A percentile compares a stretch with the other conserved stretches of the same genome.
Conservation (phyloP, 2,797 vertebrate species). For the Danio kyathit region DNA sequence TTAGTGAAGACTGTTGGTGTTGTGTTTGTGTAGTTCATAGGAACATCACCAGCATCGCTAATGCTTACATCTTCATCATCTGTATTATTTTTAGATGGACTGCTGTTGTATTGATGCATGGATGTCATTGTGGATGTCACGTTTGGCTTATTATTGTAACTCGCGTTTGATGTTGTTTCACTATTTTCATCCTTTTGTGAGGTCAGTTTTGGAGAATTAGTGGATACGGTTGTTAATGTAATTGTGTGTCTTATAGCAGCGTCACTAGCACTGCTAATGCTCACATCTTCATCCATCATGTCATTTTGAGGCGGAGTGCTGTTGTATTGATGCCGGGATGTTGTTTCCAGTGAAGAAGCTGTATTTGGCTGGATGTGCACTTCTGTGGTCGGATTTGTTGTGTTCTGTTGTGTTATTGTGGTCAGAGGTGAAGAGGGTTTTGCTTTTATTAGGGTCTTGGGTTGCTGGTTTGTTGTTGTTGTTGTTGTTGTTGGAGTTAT, state of each 20-base stretch:
- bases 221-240: slow-evolving; percentile 8
- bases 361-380: neutral
- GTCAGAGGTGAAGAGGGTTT: neutral
- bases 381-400: neutral
- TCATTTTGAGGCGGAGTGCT: neutral
- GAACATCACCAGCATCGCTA: neutral
- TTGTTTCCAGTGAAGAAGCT: neutral
- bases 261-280: neutral
- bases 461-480: slow-evolving; percentile 10
- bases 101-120: neutral
- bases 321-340: neutral
- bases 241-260: neutral
- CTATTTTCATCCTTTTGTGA: neutral
- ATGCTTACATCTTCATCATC: neutral
- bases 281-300: neutral
- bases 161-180: neutral
- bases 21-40: neutral
- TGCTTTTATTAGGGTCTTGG: neutral
- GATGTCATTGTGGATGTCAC: neutral
- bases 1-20: slow-evolving; percentile 13
- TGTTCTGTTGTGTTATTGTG: neutral
- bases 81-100: neutral
- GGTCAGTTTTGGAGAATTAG: neutral
- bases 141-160: neutral
- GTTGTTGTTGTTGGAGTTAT: neutral